phyloP scores from a whole-genome alignment of 2,113 vertebrate genomes.

The Labeo rohita region DNA sequence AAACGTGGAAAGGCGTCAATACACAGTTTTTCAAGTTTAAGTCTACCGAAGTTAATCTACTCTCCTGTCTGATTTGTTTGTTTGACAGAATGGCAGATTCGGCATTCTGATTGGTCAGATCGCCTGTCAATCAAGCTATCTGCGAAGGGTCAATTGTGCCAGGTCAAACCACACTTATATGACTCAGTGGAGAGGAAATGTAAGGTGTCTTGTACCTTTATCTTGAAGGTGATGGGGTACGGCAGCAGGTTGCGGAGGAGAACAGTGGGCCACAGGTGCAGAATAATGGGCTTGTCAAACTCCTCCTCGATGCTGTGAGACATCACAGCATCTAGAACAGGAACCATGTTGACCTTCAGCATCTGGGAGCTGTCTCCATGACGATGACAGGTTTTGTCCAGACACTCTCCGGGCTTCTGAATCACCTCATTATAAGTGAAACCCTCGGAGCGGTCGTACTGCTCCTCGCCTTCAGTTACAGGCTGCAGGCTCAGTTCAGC shows the following conservation, averaged over 20 bases:
- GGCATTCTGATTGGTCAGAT: too few species aligned
- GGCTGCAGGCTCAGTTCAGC: conserved; percentile 87
- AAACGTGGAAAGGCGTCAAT: too few species aligned
- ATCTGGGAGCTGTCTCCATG: conserved; percentile 68
- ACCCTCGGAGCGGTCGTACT: conserved; percentile 81
- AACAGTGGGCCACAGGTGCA: conserved; percentile 93
- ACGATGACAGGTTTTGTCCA: conserved; percentile 82
- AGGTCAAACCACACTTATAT: not conserved
- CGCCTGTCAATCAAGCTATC: too few species aligned
- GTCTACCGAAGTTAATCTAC: too few species aligned
- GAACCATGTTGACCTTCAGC: conserved; percentile 87
- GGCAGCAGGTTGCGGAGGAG: conserved; percentile 92
- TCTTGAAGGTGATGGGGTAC: conserved; percentile 84
- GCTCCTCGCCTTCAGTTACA: conserved; percentile 63
- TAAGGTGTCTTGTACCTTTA: conserved; percentile 72
- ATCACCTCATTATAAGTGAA: conserved; percentile 87
- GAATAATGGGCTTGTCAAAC: conserved; percentile 88
- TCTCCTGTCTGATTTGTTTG: too few species aligned
- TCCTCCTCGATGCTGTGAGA: conserved; percentile 81
- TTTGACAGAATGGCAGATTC: too few species aligned
- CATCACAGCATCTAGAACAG: conserved; percentile 82
- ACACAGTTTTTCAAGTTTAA: too few species aligned
- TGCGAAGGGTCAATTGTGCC: not conserved
- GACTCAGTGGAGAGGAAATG: not conserved
- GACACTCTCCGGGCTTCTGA: conserved; percentile 71